phyloP scores from a whole-genome alignment of 2,797 vertebrate genomes.

The Spea hammondii region DNA sequence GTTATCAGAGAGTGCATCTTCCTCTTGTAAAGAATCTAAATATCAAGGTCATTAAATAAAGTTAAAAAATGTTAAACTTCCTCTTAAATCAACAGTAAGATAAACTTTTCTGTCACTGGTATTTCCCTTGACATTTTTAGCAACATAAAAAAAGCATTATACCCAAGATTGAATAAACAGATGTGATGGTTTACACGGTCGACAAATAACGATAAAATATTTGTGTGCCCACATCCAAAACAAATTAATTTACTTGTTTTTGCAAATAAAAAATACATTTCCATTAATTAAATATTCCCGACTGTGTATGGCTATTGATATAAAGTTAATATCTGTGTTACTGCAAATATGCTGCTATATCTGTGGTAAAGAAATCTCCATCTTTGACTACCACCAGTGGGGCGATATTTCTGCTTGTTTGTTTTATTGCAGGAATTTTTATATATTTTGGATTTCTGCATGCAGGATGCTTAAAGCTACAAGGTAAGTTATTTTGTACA shows the following conservation, averaged over 20 bases:
- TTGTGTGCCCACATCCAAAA: background rate
- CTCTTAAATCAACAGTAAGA: background rate
- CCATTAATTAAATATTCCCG: too few species aligned
- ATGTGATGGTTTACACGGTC: background rate
- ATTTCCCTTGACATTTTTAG: background rate
- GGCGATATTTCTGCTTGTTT: too few species aligned
- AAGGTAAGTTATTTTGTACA: too few species aligned
- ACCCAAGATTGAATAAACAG: slow-evolving; percentile 14
- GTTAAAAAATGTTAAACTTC: background rate
- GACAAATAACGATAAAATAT: background rate
- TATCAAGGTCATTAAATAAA: background rate
- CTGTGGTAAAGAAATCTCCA: too few species aligned
- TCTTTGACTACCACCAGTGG: too few species aligned
- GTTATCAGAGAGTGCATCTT: background rate
- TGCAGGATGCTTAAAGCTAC: too few species aligned
- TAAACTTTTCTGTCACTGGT: background rate
- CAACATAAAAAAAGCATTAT: slow-evolving; percentile 8
- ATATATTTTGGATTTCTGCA: too few species aligned
- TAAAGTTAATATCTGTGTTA: too few species aligned
- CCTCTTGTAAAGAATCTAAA: background rate
- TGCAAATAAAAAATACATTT: background rate
- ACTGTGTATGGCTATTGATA: too few species aligned
- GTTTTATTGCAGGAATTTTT: too few species aligned
- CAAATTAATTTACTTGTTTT: background rate
- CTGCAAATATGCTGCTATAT: too few species aligned